These are phyloP conservation scores for Hypotaenidia philippensis DNA, from an alignment of 2,797 vertebrate genomes.

Conservation along the genomic window DNA sequence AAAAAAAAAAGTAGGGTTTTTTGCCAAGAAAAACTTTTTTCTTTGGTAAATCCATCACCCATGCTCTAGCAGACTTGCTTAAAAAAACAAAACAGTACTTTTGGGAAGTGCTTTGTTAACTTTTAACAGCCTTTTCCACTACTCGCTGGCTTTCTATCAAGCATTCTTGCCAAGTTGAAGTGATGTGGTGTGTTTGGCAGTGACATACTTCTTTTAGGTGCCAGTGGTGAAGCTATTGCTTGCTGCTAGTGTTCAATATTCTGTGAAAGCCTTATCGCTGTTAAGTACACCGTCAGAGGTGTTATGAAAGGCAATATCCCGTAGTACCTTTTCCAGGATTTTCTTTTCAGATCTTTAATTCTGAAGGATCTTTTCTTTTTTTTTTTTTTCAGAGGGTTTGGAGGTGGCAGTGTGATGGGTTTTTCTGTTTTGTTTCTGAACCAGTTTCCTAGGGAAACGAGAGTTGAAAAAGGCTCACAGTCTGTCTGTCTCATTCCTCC, in stretches of 20 bases:
- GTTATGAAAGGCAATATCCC: not conserved
- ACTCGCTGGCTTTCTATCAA: constrained; percentile 65
- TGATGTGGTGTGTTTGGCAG: constrained; percentile 68
- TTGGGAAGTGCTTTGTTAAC: constrained; percentile 76
- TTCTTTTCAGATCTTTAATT: not conserved
- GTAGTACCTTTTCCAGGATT: not conserved
- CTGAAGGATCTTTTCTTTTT: not conserved
- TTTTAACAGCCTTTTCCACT: constrained; percentile 73
- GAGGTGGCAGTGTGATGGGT: not conserved
- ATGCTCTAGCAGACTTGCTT: constrained; percentile 62
- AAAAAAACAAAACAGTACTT: constrained; percentile 69
- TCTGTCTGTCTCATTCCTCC: constrained; percentile 38
- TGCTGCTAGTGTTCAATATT: constrained; percentile 24
- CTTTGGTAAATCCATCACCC: constrained; percentile 66
- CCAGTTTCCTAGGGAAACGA: constrained; percentile 47
- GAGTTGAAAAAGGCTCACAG: constrained; percentile 50
- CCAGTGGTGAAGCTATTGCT: constrained; percentile 61
- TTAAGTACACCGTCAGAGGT: not conserved
- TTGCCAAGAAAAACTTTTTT: constrained; percentile 69
- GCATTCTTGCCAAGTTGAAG: constrained; percentile 56
- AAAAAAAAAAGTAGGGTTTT: not conserved
- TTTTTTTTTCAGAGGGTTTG: not conserved
- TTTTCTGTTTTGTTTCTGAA: constrained; percentile 54
- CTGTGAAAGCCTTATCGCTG: constrained; percentile 8
- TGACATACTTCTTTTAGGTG: constrained; percentile 57